Evolutionary conservation across 1,140 invertebrate species (phyloP).

Genomic region (Notospermus geniculatus): DNA sequence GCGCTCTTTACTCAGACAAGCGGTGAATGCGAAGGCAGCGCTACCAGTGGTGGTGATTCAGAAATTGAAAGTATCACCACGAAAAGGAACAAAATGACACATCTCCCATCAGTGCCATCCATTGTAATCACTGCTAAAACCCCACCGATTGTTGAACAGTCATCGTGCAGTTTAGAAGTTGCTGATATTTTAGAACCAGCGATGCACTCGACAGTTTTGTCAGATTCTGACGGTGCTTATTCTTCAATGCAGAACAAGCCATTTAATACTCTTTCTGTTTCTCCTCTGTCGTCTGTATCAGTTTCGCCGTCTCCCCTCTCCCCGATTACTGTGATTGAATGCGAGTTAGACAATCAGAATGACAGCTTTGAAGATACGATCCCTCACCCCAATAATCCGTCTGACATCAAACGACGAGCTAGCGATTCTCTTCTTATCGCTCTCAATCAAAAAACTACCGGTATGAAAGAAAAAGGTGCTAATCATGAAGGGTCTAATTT

Average conservation of each 20-base stretch:
- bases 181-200: slow-evolving; percentile 42
- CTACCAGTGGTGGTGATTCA: not conserved
- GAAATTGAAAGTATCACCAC: slow-evolving; percentile 8
- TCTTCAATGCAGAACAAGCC: not conserved
- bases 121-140: slow-evolving; percentile 23
- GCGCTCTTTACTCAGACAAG: not conserved
- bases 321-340: slow-evolving; percentile 48
- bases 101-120: slow-evolving; percentile 32
- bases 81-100: slow-evolving; percentile 13
- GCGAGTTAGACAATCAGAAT: slow-evolving; percentile 42
- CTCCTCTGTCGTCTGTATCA: slow-evolving; percentile 29
- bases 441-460: not conserved
- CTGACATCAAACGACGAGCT: not conserved
- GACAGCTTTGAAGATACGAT: slow-evolving; percentile 25
- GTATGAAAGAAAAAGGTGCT: not conserved
- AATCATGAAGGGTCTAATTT: not conserved
- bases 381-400: not conserved
- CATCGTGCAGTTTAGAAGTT: slow-evolving; percentile 38
- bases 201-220: slow-evolving; percentile 16
- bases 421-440: not conserved
- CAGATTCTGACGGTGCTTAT: slow-evolving; percentile 6
- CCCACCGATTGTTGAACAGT: slow-evolving; percentile 10
- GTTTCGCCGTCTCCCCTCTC: slow-evolving; percentile 36
- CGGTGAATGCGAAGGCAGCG: not conserved
- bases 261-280: not conserved